Base-by-base conservation (phyloP, 2,797 vertebrate species). In the Molossus molossus region DNA sequence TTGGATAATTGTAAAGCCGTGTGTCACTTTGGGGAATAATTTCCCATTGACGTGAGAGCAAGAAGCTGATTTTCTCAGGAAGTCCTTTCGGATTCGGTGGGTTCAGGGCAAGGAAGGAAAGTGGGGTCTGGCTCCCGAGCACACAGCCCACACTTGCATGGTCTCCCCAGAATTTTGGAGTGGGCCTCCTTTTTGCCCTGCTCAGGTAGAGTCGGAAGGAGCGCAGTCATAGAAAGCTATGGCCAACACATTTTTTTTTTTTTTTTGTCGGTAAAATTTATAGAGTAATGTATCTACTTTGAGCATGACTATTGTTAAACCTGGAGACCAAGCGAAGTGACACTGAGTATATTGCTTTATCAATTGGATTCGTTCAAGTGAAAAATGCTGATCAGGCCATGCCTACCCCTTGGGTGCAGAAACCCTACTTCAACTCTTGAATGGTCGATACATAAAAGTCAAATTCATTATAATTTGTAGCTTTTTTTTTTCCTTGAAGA, bases 381-480 rank as follows among this genome's bases (percentile, higher is more conserved):
- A 99, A 98, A 99, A 99, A 99, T 98, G 98, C 98, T 99, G 98
- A 99, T 99, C 98, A 98, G 98, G 98, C 98, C 98, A 97, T 98
- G 98, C 97, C 98, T 98, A 95, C 98, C 98, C 98, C 98, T 94
- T 98, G 98, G 98, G 99, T 98, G 97, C 98, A 98, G 98, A 98
- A 99, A 98, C 98, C 98, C 97, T 98, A 98, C 98, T 98, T 99
- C 98, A 98, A 98, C 98, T 98, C 98, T 98, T 98, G 98, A 98
- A 97, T 75, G 84, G 98, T 99, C 98, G 95, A 99, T 99, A 98
- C 98, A 98, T 98, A 99, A 98, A 98, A 99, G 98, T 99, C 99
- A 99, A 98, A 99, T 98, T 99, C 98, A 99, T 99, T 98, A 99
- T 99, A 99, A 99, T 99, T 98, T 99, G 98, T 98, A 98, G 98